A percentile compares a stretch with the other conserved stretches of the same genome.
These are phyloP conservation scores for Eulemur albifrons DNA, from an alignment of 2,797 vertebrate genomes.

Conservation along the genomic window DNA sequence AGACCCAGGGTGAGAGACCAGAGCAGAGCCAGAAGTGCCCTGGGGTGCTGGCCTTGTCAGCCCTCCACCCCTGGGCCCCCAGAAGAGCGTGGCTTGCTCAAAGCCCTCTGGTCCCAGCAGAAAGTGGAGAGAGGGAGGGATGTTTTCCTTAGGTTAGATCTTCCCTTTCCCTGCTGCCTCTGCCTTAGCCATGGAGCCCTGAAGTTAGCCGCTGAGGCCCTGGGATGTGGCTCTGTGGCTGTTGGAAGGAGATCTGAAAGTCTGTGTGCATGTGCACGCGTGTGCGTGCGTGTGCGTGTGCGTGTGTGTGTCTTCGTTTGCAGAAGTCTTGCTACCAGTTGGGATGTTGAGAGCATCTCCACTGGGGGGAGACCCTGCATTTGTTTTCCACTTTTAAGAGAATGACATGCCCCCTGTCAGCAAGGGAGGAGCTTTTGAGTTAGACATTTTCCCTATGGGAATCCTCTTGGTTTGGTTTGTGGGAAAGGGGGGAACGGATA, in stretches of 20 bases:
- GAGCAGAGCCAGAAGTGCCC: background rate
- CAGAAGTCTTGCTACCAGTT: slow-evolving; percentile 41
- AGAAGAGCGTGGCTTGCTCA: background rate
- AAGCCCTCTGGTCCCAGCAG: background rate
- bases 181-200: background rate
- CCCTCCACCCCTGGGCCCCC: background rate
- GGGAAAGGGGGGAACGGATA: slow-evolving; percentile 51
- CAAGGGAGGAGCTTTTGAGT: slow-evolving; percentile 66
- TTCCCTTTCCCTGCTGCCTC: background rate
- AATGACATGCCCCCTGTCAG: slow-evolving; percentile 53
- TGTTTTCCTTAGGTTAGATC: background rate
- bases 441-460: slow-evolving; percentile 81
- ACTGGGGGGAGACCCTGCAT: background rate
- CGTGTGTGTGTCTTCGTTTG: background rate
- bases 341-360: slow-evolving; percentile 52
- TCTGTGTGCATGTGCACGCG: no score
- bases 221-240: background rate
- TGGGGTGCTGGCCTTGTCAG: background rate
- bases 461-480: slow-evolving; percentile 71
- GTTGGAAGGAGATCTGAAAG: background rate
- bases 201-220: background rate
- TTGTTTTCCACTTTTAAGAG: slow-evolving; percentile 54
- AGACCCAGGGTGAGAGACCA: background rate
- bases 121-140: background rate
- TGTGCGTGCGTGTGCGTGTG: background rate